Base-by-base conservation (phyloP, 2,113 vertebrate genomes). In the Chiloscyllium plagiosum region DNA sequence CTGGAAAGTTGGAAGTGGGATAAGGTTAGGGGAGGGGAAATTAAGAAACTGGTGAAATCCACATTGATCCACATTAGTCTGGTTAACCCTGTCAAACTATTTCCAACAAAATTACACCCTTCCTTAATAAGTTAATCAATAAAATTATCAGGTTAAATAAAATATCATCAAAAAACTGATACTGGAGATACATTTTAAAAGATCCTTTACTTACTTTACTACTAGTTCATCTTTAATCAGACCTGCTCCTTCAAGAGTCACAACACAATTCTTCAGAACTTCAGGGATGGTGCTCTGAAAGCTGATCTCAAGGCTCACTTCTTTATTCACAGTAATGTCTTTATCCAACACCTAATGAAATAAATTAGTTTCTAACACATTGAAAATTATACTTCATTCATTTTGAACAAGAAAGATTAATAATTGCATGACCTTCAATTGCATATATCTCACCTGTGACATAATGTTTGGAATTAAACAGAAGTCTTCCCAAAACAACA, bases 181-280 rank as follows among this genome's bases (percentile, higher is more conserved):
- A 22, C 47, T 42, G 47, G 2, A 72, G 37, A 95, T 76, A 52
- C 37, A 42, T 47, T 70, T 95, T 76, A 47, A 95, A 61, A 37
- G 17, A 37, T 33, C 3, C 0, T 95, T 20, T 85, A 97, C 98
- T 96, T 97, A 99, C 99, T 98, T 97, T 52, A 98, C 97, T 95
- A 98, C 96, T 47, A 97, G 70, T 95, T 96, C 96, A 37, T 97
- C 98, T 0, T 97, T 96, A 0, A 98, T 99, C 96, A 99, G 98
- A 96, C 99, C 99, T 0, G 97, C 96, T 0, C 99, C 99, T 96
- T 99, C 99, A 96, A 98, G 97, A 12, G 97, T 98, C 96, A 99
- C 98, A 96, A 97, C 61, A 26, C 99, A 99, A 96, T 97, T 97
- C 0, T 94, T 95, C 96, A 99, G 97, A 0, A 97, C 87, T 6